Percentiles rank a stretch among this genome's conserved stretches.
Evolutionary conservation across 2,888 invertebrate genomes (phyloP).

Genomic region (Scaptomyza cyrtandrae): DNA sequence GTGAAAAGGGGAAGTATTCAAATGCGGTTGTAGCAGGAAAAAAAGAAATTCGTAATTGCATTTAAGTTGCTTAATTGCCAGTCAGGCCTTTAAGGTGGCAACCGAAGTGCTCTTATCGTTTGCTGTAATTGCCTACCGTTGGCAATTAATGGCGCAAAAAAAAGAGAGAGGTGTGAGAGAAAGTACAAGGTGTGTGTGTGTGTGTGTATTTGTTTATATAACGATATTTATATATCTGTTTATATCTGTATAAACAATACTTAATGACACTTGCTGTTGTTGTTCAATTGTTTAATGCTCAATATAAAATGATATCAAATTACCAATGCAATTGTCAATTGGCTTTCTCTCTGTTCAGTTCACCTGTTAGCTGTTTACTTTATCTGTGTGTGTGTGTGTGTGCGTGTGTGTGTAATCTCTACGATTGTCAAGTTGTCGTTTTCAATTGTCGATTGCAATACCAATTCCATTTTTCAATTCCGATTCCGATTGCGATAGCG

Average conservation of each 20-base stretch:
- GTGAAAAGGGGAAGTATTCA: not conserved
- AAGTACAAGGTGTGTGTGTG: no score
- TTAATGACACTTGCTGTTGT: not conserved
- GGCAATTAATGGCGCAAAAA: not conserved
- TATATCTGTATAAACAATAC: not conserved
- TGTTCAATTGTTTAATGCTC: not conserved
- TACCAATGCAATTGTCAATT: slow-evolving; percentile 3
- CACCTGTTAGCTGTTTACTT: not conserved
- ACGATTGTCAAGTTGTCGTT: slow-evolving; percentile 6
- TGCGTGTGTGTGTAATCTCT: not conserved
- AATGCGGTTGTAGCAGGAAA: slow-evolving; percentile 20
- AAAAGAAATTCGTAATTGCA: slow-evolving; percentile 46
- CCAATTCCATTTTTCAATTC: not conserved
- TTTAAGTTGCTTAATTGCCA: slow-evolving; percentile 59
- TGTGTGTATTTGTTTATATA: not conserved
- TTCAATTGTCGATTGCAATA: slow-evolving; percentile 4
- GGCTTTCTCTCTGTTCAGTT: not conserved
- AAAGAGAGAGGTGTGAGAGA: not conserved
- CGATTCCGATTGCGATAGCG: slow-evolving; percentile 4
- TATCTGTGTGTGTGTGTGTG: not conserved
- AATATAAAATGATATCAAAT: slow-evolving; percentile 11
- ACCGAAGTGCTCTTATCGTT: slow-evolving; percentile 10
- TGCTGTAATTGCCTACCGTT: slow-evolving; percentile 6
- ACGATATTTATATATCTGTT: not conserved
- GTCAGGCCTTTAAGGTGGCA: slow-evolving; percentile 24